Evolutionary conservation across 2,888 invertebrate species (phyloP).

Genomic region (Luffia ferchaultella): DNA sequence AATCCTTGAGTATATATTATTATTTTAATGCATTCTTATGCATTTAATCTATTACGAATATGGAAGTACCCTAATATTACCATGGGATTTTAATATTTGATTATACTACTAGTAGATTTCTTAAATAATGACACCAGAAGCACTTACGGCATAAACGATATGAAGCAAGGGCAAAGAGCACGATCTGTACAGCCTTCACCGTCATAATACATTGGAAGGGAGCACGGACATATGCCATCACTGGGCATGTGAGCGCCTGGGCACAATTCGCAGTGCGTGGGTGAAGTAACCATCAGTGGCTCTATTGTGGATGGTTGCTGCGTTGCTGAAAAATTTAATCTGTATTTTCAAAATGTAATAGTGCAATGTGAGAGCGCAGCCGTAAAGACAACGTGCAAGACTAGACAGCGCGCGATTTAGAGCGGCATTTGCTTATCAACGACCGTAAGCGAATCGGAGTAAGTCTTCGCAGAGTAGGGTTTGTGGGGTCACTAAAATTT

Average conservation of each 20-base stretch:
- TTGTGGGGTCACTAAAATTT: too few species aligned
- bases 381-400: too few species aligned
- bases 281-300: background rate
- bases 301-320: background rate
- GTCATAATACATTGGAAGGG: slow-evolving; percentile 69
- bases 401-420: slow-evolving; percentile 7
- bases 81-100: too few species aligned
- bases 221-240: slow-evolving; percentile 60
- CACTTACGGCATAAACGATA: slow-evolving; percentile 67
- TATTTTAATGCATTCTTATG: too few species aligned
- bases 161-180: slow-evolving; percentile 80
- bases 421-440: slow-evolving; percentile 8
- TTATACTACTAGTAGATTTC: too few species aligned
- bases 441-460: slow-evolving; percentile 2
- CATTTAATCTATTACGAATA: too few species aligned
- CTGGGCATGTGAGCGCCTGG: slow-evolving; percentile 43
- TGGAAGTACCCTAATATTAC: too few species aligned
- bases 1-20: too few species aligned
- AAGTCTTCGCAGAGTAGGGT: too few species aligned
- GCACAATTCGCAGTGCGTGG: slow-evolving; percentile 54
- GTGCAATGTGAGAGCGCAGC: background rate
- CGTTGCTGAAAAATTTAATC: background rate
- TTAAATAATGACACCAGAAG: too few species aligned
- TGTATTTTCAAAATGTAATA: background rate
- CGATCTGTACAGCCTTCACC: slow-evolving; percentile 76